Percentiles rank a stretch among this genome's conserved stretches.
These are phyloP conservation scores for Cinara cedri DNA, from an alignment of 2,888 invertebrate species.

Conservation along the genomic window DNA sequence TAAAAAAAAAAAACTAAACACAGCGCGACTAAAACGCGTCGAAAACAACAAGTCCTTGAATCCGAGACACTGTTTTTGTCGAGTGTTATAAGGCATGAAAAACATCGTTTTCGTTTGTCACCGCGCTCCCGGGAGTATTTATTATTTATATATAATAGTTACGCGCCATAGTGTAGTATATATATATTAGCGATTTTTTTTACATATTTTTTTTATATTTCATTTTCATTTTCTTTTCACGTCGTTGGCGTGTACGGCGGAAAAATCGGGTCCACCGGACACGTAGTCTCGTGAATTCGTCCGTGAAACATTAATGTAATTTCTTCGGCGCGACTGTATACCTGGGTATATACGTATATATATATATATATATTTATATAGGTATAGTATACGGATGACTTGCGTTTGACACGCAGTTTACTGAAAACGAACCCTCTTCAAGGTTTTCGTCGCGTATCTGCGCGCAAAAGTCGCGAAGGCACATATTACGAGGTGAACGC, in stretches of 20 bases:
- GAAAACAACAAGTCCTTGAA: too few species aligned
- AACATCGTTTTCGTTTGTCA: neutral
- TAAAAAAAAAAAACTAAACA: too few species aligned
- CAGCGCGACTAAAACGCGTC: too few species aligned
- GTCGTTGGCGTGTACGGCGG: neutral
- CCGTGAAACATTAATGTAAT: constrained; percentile 26
- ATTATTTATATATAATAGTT: neutral
- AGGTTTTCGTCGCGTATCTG: neutral
- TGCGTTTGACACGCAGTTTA: constrained; percentile 48
- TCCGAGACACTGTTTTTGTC: too few species aligned
- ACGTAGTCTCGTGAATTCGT: neutral
- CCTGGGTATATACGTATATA: too few species aligned
- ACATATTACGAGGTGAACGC: too few species aligned
- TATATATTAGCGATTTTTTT: neutral
- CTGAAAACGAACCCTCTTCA: neutral
- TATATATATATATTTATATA: too few species aligned
- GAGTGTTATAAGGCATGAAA: neutral
- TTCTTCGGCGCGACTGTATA: constrained; percentile 21
- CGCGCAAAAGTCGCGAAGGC: neutral
- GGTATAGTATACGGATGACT: constrained; percentile 27
- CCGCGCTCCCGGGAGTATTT: neutral
- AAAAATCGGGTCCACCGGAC: constrained; percentile 33
- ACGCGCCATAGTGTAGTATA: too few species aligned
- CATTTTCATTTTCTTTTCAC: neutral
- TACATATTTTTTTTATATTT: constrained; percentile 1